These are phyloP conservation scores for Sarcophaga rosellei DNA, from an alignment of 2,888 invertebrate genomes.

Conservation along the genomic window DNA sequence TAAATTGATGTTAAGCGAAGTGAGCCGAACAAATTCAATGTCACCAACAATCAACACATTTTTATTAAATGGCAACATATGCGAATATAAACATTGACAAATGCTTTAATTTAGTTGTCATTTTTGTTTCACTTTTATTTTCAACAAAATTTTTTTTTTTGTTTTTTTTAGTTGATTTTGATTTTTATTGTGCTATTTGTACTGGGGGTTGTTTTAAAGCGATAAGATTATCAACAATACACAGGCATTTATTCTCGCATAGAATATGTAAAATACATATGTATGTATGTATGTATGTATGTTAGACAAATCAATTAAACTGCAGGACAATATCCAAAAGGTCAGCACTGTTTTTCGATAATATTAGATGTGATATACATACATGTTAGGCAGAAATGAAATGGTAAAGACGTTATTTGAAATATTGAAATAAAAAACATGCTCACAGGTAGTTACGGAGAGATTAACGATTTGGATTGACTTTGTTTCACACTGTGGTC, in stretches of 20 bases:
- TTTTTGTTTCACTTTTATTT: slow-evolving; percentile 9
- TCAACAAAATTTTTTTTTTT: neutral
- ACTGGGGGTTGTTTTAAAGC: neutral
- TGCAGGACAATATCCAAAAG: neutral
- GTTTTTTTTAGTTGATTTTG: neutral
- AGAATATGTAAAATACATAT: neutral
- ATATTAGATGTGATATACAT: neutral
- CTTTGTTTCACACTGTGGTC: neutral
- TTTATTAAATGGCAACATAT: slow-evolving; percentile 80
- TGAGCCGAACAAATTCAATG: slow-evolving; percentile 65
- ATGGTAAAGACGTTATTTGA: no score
- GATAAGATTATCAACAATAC: neutral
- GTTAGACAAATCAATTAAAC: slow-evolving; percentile 59
- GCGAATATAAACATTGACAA: slow-evolving; percentile 82
- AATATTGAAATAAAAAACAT: neutral
- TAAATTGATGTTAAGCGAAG: slow-evolving; percentile 54
- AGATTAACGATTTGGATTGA: neutral
- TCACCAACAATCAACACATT: slow-evolving; percentile 66
- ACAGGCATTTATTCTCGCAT: no score
- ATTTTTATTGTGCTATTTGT: neutral
- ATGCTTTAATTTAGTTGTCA: slow-evolving; percentile 81
- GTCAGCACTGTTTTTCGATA: neutral
- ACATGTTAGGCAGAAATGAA: no score
- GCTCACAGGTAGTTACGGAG: neutral
- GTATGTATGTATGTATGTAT: neutral